phyloP scores from a whole-genome alignment of 1,140 invertebrate species.

The Lordiphosa collinella region DNA sequence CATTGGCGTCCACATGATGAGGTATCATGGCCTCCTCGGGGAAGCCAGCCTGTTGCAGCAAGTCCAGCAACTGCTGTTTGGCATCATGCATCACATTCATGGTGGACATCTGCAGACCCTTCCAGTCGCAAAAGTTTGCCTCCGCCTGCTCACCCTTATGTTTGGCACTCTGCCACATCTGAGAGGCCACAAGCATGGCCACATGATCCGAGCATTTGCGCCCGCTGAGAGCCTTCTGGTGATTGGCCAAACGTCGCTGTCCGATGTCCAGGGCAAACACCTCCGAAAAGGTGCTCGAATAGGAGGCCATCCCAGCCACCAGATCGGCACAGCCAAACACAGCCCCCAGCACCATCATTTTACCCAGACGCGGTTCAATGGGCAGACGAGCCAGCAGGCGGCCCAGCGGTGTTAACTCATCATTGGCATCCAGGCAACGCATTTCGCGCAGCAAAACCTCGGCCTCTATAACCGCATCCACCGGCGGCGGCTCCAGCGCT shows the following conservation, averaged over 20 bases:
- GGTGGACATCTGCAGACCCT: slow-evolving; percentile 92
- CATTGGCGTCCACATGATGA: slow-evolving; percentile 87
- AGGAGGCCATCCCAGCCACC: slow-evolving; percentile 95
- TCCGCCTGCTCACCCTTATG: slow-evolving; percentile 89
- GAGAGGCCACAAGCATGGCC: slow-evolving; percentile 94
- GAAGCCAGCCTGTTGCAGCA: slow-evolving; percentile 91
- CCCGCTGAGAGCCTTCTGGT: slow-evolving; percentile 91
- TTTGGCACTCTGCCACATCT: slow-evolving; percentile 90
- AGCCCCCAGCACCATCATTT: slow-evolving; percentile 95
- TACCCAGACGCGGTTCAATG: slow-evolving; percentile 94
- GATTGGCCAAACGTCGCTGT: slow-evolving; percentile 84
- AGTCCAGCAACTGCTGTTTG: slow-evolving; percentile 92
- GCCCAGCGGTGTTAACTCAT: slow-evolving; percentile 93
- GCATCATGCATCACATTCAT: slow-evolving; percentile 94
- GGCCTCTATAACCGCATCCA: slow-evolving; percentile 96
- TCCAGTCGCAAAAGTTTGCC: slow-evolving; percentile 92
- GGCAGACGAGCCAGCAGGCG: slow-evolving; percentile 95
- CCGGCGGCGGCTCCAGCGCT: slow-evolving; percentile 95
- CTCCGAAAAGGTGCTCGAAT: slow-evolving; percentile 94
- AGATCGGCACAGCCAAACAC: slow-evolving; percentile 94
- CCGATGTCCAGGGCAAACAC: slow-evolving; percentile 88
- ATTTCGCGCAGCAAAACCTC: slow-evolving; percentile 88
- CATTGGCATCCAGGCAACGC: slow-evolving; percentile 91
- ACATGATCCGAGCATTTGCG: slow-evolving; percentile 95
- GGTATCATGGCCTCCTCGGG: slow-evolving; percentile 91